A percentile compares a stretch with the other conserved stretches of the same genome.
phyloP scores from a whole-genome alignment of 2,888 invertebrate genomes.

The Oegoconia quadripuncta region DNA sequence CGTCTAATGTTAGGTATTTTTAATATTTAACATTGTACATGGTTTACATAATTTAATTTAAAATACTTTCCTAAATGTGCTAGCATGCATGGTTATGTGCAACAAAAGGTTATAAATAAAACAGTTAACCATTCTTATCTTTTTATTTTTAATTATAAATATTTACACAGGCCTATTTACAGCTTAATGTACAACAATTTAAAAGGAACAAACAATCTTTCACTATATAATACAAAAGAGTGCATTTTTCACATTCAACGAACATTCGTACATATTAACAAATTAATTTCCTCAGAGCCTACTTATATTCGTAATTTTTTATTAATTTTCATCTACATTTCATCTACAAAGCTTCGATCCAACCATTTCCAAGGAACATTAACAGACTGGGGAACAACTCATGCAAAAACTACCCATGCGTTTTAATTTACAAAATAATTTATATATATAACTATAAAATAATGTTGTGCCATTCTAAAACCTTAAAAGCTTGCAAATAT shows the following conservation, averaged over 20 bases:
- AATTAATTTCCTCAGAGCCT: no score
- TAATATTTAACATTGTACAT: no score
- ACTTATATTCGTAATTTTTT: no score
- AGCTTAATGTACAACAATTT: constrained; percentile 43
- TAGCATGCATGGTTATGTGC: constrained; percentile 35
- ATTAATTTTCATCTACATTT: no score
- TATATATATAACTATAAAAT: constrained; percentile 32
- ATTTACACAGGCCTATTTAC: constrained; percentile 63
- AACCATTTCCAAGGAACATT: constrained; percentile 26
- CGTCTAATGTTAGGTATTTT: no score
- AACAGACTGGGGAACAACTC: constrained; percentile 34
- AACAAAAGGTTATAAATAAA: constrained; percentile 53
- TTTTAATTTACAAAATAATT: constrained; percentile 53
- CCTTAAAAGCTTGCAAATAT: no score
- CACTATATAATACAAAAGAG: constrained; percentile 32
- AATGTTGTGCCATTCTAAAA: no score
- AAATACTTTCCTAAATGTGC: constrained; percentile 26
- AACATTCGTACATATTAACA: neutral
- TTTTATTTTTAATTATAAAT: constrained; percentile 64
- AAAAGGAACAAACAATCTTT: constrained; percentile 11
- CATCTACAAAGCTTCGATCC: constrained; percentile 22
- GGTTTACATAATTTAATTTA: neutral
- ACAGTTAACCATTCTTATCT: constrained; percentile 49
- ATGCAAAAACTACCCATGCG: constrained; percentile 61
- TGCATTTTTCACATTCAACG: neutral